Conservation (phyloP, 2,888 invertebrate genomes). For the Ectemnius continuus region DNA sequence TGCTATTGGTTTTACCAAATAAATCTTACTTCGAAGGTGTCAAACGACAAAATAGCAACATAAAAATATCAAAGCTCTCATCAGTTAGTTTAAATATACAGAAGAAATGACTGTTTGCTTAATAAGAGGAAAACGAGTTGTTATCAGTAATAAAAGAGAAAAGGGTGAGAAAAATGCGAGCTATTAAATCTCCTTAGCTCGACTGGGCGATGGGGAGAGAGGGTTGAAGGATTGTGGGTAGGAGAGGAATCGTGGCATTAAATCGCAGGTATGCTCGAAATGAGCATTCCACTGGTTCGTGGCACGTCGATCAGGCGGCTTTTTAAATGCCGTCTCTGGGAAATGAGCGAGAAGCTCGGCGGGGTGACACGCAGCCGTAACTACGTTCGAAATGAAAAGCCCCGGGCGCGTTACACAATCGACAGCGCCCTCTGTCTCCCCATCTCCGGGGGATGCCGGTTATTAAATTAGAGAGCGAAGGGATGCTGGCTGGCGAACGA, state of each 20-base stretch:
- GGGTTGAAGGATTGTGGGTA: too few relatives aligned
- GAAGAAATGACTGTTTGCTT: too few relatives aligned
- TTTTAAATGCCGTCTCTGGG: neutral
- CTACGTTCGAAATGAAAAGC: conserved; percentile 21
- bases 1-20: too few relatives aligned
- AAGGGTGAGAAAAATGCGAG: neutral
- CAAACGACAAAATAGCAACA: too few relatives aligned
- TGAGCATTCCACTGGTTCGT: conserved; percentile 43
- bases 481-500: conserved; percentile 18
- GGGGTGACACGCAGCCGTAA: conserved; percentile 13
- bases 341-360: conserved; percentile 12
- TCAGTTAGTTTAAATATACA: too few relatives aligned
- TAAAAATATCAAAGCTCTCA: too few relatives aligned
- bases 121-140: too few relatives aligned
- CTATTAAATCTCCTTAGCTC: neutral
- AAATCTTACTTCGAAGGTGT: too few relatives aligned
- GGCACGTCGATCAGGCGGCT: neutral
- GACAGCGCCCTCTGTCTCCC: conserved; percentile 12
- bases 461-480: conserved; percentile 60
- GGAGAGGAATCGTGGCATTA: conserved; percentile 36
- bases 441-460: conserved; percentile 45
- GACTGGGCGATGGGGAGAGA: too few relatives aligned
- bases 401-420: conserved; percentile 18
- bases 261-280: conserved; percentile 52
- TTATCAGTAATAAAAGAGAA: neutral